Conservation (phyloP, 2,113 vertebrate genomes). For the Colossoma macropomum region DNA sequence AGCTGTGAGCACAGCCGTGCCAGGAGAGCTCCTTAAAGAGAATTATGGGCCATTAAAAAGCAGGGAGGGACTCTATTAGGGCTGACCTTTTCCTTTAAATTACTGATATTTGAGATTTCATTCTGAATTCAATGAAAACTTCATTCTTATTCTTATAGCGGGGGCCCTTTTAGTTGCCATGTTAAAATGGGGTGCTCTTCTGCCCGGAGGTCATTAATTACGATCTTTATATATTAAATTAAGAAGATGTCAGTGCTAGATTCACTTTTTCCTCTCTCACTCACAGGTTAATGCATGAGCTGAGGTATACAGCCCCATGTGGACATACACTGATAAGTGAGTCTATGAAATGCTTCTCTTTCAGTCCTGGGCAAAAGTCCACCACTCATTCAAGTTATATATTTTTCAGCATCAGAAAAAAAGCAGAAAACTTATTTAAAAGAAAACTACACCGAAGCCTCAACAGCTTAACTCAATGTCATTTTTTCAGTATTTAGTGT, state of each 20-base stretch:
- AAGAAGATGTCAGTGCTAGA: slow-evolving; percentile 75
- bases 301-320: slow-evolving; percentile 68
- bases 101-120: slow-evolving; percentile 84
- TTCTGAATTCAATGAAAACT: slow-evolving; percentile 80
- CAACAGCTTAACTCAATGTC: too few relatives aligned
- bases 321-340: slow-evolving; percentile 27
- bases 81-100: slow-evolving; percentile 83
- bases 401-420: too few relatives aligned
- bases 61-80: slow-evolving; percentile 77
- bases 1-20: slow-evolving; percentile 55
- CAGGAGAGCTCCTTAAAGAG: slow-evolving; percentile 70
- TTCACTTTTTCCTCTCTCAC: slow-evolving; percentile 77
- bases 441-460: too few relatives aligned
- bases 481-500: too few relatives aligned
- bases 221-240: slow-evolving; percentile 82
- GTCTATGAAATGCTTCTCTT: slow-evolving; percentile 57
- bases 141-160: slow-evolving; percentile 75
- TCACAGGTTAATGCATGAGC: slow-evolving; percentile 74
- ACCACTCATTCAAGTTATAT: too few relatives aligned
- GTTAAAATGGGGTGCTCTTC: slow-evolving; percentile 73
- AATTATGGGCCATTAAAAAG: slow-evolving; percentile 76
- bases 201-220: slow-evolving; percentile 80
- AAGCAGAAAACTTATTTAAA: too few relatives aligned
- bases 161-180: slow-evolving; percentile 66
- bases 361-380: too few relatives aligned